phyloP scores from a whole-genome alignment of 2,888 invertebrate species.

The Polia nebulosa region DNA sequence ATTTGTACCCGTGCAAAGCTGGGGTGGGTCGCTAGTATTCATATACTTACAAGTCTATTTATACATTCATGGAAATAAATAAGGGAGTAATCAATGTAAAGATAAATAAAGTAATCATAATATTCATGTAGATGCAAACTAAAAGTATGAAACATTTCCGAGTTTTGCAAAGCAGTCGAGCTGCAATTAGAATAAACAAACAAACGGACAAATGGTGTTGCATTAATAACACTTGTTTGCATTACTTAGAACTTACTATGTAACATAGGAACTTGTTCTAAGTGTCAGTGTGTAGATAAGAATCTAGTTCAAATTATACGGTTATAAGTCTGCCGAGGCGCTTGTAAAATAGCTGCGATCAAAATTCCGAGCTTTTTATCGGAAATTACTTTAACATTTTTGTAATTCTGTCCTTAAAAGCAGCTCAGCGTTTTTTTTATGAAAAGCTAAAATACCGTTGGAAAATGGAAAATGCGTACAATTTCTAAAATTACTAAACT shows the following conservation, averaged over 20 bases:
- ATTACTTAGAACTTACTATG: constrained; percentile 34
- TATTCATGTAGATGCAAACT: constrained; percentile 25
- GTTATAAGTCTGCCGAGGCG: constrained; percentile 36
- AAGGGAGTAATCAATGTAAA: background rate
- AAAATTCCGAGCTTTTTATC: constrained; percentile 27
- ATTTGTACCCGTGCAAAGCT: no score
- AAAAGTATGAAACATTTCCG: constrained; percentile 26
- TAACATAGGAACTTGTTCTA: constrained; percentile 40
- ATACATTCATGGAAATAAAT: background rate
- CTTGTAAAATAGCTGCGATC: constrained; percentile 38
- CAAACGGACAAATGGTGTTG: constrained; percentile 45
- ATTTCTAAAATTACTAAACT: background rate
- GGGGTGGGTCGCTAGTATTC: no score
- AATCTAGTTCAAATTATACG: constrained; percentile 55
- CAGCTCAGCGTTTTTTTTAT: background rate
- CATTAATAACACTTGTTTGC: constrained; percentile 41
- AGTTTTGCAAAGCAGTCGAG: constrained; percentile 28
- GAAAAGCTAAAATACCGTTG: background rate
- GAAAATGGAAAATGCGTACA: background rate
- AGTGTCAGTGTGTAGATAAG: constrained; percentile 56
- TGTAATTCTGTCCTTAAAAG: background rate
- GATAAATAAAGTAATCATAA: background rate
- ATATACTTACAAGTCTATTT: no score
- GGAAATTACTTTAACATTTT: constrained; percentile 1
- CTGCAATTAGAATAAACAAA: constrained; percentile 54